These are phyloP conservation scores for Metalampra italica DNA, from an alignment of 2,888 invertebrate species.

Conservation along the genomic window DNA sequence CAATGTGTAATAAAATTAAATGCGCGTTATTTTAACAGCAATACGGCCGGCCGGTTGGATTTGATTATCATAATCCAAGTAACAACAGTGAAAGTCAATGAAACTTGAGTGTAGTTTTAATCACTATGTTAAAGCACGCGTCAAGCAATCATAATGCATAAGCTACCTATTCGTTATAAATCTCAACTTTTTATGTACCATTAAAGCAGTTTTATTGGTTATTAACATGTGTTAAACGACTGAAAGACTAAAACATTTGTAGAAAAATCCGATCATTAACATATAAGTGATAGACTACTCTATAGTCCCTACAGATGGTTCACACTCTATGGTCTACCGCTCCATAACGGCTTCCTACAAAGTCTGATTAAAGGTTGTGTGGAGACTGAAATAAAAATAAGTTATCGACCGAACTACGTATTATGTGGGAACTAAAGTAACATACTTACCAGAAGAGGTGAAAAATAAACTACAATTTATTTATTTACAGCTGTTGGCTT, in stretches of 20 bases:
- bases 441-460: no score
- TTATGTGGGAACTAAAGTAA: no score
- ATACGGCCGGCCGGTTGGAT: slow-evolving; percentile 15
- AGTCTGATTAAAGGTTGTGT: no score
- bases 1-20: slow-evolving; percentile 8
- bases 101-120: slow-evolving; percentile 39
- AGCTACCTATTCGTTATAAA: slow-evolving; percentile 70
- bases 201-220: slow-evolving; percentile 74
- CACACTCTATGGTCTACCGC: slow-evolving; percentile 28
- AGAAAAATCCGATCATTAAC: slow-evolving; percentile 69
- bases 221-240: slow-evolving; percentile 74
- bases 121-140: slow-evolving; percentile 46
- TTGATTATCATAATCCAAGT: slow-evolving; percentile 22
- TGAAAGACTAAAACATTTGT: slow-evolving; percentile 71
- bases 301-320: slow-evolving; percentile 16
- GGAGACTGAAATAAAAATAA: no score
- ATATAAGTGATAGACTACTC: slow-evolving; percentile 47
- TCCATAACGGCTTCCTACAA: background rate
- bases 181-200: slow-evolving; percentile 76
- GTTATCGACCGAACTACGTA: no score
- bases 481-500: no score
- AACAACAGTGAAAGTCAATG: slow-evolving; percentile 43
- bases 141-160: slow-evolving; percentile 60
- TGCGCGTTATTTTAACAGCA: slow-evolving; percentile 9
- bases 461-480: no score